Evolutionary conservation across 2,113 vertebrate genomes (phyloP).

Genomic region (Pantherophis guttatus): DNA sequence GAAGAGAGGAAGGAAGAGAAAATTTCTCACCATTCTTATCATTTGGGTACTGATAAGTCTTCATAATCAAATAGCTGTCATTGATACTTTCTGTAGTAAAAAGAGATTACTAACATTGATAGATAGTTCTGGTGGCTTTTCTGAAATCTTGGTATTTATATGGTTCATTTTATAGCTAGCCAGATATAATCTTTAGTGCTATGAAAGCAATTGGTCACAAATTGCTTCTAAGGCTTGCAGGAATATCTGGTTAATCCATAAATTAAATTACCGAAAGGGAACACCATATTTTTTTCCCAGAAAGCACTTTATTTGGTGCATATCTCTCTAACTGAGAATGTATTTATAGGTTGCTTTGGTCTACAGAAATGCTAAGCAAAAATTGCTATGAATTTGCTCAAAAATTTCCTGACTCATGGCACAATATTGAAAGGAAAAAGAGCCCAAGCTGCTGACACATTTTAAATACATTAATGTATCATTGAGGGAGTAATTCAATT

Average conservation of each 20-base stretch:
- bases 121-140: conserved; percentile 16
- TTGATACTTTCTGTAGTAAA: conserved; percentile 4
- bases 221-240: neutral
- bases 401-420: neutral
- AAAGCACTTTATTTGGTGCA: neutral
- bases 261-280: neutral
- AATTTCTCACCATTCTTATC: neutral
- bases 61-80: conserved; percentile 20
- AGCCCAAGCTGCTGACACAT: neutral
- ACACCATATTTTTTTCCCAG: neutral
- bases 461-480: neutral
- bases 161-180: neutral
- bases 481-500: neutral
- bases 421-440: neutral
- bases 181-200: neutral
- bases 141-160: neutral
- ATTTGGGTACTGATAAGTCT: neutral
- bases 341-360: neutral
- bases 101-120: conserved; percentile 2
- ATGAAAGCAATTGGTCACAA: conserved; percentile 5
- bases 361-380: neutral
- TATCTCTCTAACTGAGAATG: neutral
- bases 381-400: neutral
- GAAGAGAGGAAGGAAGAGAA: neutral
- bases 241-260: neutral